Base-by-base conservation (phyloP, 2,888 invertebrate genomes). In the Automeris io region DNA sequence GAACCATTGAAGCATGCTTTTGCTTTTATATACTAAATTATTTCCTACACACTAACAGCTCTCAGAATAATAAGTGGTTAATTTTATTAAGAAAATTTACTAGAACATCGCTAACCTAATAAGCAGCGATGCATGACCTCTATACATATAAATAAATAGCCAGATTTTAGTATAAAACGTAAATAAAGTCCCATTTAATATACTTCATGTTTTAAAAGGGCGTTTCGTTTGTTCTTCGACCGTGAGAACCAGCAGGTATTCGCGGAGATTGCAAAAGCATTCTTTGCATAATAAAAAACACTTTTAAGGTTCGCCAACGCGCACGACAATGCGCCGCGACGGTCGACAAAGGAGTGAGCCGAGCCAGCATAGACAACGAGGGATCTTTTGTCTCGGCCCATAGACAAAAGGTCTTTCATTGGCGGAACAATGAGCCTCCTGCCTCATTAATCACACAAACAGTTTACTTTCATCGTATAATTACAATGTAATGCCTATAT, bases 401-500 rank as follows among this genome's bases (percentile, higher is more conserved):
- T 78, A 81, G 73, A 85, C 85, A 85, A 86, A 82, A 74, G 79
- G 54, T 71, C 81, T 83, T 85, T 85, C 76, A 83, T 75, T 64
- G 66, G 55, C 61, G 59, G 70, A 67, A 85, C 83, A 85, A 85
- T 81, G 67, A 68, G 67, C 61, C 69, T 72, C 77, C 72, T 72
- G 75, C 73, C 69, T 86, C 85, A 83, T 86, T 85, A 81, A 82
- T 86, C 83, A 85, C 79, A 74, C 72, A 75, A 71, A 65, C 80
- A 79, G 75, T 79, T 77, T 75, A 85, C 83, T 83, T 81, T 83
- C 83, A 82, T 79, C 74, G 74, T 73, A 75, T 83, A 79, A 83
- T 83, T 82, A 83, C 78, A 79, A 80, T 73, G 81, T 77, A 70
- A 60, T 67, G 67, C 63, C 70, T 71, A 62, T 63, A 62, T 58